Base-by-base conservation (phyloP, 2,888 invertebrate species). In the Ormyrus pomaceus region DNA sequence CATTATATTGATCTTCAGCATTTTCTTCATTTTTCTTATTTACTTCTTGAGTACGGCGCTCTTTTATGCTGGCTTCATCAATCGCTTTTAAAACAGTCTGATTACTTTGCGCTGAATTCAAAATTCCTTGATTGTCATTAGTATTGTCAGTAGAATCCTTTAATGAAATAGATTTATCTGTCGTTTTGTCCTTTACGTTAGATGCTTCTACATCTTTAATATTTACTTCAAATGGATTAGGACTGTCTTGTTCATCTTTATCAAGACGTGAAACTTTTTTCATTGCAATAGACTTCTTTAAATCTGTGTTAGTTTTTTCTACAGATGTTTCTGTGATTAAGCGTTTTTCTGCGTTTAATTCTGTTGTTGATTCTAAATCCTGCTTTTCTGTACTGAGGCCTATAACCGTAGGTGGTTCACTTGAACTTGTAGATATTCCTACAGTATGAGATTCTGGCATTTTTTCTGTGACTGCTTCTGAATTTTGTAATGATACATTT, bases 201-300 rank as follows among this genome's bases (percentile, higher is more conserved):
- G 61, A 59, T 19, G 69, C 62, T 50, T 66, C 11, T 55, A 81
- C 88, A 66, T 88, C 88, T 66, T 88, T 88, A 5, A 88, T 85
- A 55, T 87, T 87, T 8, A 84, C 84, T 80, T 92, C 92, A 64
- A 91, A 88, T 2, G 92, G 92, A 88, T 93, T 93, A 7, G 91
- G 92, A 56, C 87, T 88, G 82, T 92, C 90, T 83, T 91, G 90
- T 85, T 93, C 91, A 84, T 93, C 92, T 82, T 92, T 91, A 84
- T 93, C 92, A 69, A 93, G 86, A 75, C 92, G 89, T 6, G 92
- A 92, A 1, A 91, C 89, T 82, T 91, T 91, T 55, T 88, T 88
- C 34, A 34, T 34, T 34, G 34, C 4, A 9, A 87, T 84, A 69
- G 82, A 84, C 66, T 87, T 79, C 9, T 83, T 82, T 50, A 56